Evolutionary conservation across 2,888 invertebrate species (phyloP), one percentile per base, ranked within the genome.

Genomic region (Leptinotarsa peninsularis): DNA sequence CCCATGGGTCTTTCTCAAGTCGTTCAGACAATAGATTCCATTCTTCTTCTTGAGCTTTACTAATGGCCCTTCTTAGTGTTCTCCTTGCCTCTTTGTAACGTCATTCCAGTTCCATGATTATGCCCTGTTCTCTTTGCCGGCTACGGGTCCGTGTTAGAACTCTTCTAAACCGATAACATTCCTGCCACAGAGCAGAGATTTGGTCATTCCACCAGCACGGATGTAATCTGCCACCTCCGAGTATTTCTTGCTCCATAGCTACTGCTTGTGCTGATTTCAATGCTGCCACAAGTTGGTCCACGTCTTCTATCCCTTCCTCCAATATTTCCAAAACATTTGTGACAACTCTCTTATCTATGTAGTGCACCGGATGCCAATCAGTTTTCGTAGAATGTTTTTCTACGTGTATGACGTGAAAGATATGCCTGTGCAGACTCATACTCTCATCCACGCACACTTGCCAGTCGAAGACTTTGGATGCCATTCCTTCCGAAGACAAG

Each of bases 131-230:
- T 4, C 10, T 18, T 15, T 56, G 15, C 18, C 56, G 21, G 7
- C 56, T 56, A 15, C 56, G 56, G 10, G n/a, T 1, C 18, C 52
- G 49, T 23, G 66, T 69, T 33, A 69, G 18, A 4, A 10, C 27
- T 27, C 69, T 69, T 27, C 56, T 69, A n/a, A 10, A 54, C 13
- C 1, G 27, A 17, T 54, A 56, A 33, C 69, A 69, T 5, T 56
- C 27, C 14, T 69, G 54, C 54, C 58, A 5, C 27, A 56, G 56
- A 4, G 23, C 5, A 27, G 33, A 23, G 10, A 69, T 69, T 7
- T 27, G 69, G 7, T 69, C 49, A 43, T 69, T 69, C 69, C 69
- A 69, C 69, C 69, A 69, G 17, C 23, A 21, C 10, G 69, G 56
- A 33, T 69, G 69, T 2, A 15, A 33, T n/a, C 33, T 3, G 13